phyloP scores from a whole-genome alignment of 2,888 invertebrate genomes.

The Argyra leucocephala region DNA sequence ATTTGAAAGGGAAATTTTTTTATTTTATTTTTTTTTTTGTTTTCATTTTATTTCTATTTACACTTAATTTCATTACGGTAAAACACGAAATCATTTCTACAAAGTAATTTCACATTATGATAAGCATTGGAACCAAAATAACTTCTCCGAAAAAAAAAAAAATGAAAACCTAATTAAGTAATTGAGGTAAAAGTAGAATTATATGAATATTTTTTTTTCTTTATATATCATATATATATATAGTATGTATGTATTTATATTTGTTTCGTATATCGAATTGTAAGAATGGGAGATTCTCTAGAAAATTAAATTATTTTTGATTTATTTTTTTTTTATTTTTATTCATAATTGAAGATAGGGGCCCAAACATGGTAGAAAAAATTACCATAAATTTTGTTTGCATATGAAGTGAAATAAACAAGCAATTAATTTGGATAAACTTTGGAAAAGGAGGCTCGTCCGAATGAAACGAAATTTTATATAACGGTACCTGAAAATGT shows the following conservation, averaged over 20 bases:
- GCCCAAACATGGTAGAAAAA: too few species aligned
- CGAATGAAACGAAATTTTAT: too few species aligned
- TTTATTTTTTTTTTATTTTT: too few species aligned
- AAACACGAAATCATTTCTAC: background rate
- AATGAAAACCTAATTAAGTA: background rate
- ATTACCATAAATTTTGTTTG: too few species aligned
- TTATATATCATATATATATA: background rate
- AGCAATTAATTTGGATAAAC: too few species aligned
- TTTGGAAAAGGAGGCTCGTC: too few species aligned
- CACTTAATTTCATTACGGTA: background rate
- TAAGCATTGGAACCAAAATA: background rate
- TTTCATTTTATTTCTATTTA: background rate
- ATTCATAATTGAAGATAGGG: too few species aligned
- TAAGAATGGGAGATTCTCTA: too few species aligned
- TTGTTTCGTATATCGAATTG: too few species aligned
- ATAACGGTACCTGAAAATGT: too few species aligned
- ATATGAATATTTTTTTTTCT: background rate
- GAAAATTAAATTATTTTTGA: too few species aligned
- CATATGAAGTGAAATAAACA: too few species aligned
- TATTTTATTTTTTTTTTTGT: background rate
- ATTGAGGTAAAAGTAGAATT: constrained; percentile 1
- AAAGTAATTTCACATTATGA: background rate
- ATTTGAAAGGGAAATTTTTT: background rate
- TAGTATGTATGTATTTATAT: background rate
- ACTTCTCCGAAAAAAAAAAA: background rate